Evolutionary conservation across 2,797 vertebrate species (phyloP).

Genomic region (Pogoniulus pusillus): DNA sequence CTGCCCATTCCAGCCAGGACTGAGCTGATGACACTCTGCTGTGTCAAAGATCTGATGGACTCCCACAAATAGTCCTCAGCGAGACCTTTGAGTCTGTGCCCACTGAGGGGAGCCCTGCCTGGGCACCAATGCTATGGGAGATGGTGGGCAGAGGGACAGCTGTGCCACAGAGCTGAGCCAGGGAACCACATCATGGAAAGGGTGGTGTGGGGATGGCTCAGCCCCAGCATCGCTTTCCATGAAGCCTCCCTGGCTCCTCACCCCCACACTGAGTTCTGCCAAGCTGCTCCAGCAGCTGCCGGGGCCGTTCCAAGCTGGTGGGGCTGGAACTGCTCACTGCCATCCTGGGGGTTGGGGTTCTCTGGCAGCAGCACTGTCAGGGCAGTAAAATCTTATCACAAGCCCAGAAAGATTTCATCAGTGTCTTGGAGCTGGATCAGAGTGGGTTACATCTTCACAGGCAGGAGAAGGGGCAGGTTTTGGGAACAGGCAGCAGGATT

Average conservation of each 20-base stretch:
- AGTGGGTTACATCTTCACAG: background rate
- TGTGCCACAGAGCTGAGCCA: rapidly evolving
- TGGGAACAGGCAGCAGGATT: background rate
- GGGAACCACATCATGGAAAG: background rate
- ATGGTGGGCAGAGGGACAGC: background rate
- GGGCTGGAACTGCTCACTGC: slow-evolving; percentile 56
- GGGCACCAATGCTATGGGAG: rapidly evolving
- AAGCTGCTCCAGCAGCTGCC: slow-evolving; percentile 32
- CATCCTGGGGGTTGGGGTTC: no score
- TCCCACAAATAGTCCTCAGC: background rate
- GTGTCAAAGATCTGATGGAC: rapidly evolving
- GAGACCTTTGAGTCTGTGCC: rapidly evolving
- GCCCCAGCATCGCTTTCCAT: background rate
- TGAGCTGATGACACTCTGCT: rapidly evolving
- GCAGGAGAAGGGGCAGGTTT: background rate
- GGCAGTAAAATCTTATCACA: slow-evolving; percentile 56
- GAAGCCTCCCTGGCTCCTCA: background rate
- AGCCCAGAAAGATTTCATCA: slow-evolving; percentile 17
- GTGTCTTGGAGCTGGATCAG: slow-evolving; percentile 1
- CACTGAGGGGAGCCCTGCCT: rapidly evolving
- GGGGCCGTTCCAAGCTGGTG: background rate
- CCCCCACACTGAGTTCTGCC: background rate
- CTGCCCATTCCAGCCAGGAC: background rate
- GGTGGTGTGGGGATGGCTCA: rapidly evolving
- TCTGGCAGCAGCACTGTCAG: slow-evolving; percentile 34